Base-by-base conservation (phyloP, 2,113 vertebrate genomes). In the Acinonyx jubatus region DNA sequence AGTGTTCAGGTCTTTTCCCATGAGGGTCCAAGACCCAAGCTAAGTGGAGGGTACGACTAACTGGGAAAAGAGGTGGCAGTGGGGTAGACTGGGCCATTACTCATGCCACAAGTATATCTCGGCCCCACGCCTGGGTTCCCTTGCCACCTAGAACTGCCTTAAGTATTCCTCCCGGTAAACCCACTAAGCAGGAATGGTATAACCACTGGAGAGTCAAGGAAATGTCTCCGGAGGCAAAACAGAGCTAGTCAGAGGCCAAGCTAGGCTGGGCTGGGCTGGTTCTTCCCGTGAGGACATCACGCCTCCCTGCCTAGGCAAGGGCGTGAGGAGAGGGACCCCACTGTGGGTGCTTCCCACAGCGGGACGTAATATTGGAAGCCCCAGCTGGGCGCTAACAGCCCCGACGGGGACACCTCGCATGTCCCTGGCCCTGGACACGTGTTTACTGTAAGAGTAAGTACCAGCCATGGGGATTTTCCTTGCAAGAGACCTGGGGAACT, bases 351-450 rank as follows among this genome's bases (percentile, higher is more conserved):
- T 33, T 61, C 65, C 65, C 19, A 7, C 9, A 25, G 71, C 0
- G 16, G 48, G 10, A 15, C 33, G 2, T 11, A 11, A 61, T 4
- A 2, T n/a, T 23, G 5, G 12, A 48, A n/a, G 36, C 25, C 82
- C 21, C 33, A n/a, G 52, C 78, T n/a, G 16, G 36, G 41, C 1
- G 23, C 81, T 10, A 0, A 4, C 29, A 1, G 1, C 23, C 66
- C 36, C 2, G 0, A 10, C 19, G 21, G 45, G 61, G 48, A 23
- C 4, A 0, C 5, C 61, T 66, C 5, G 2, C 38, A 7, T 7
- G 48, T 11, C 48, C 65, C 45, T 4, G 33, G 31, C 21, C 31
- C 1, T 0, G 50, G 50, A 21, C 25, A 4, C 5, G 21, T 8
- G 11, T 48, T 69, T 66, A 31, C 15, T 2, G 0, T 1, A 5